These are phyloP conservation scores for Nothocercus nigrocapillus DNA, from an alignment of 2,113 vertebrate genomes.

Conservation along the genomic window DNA sequence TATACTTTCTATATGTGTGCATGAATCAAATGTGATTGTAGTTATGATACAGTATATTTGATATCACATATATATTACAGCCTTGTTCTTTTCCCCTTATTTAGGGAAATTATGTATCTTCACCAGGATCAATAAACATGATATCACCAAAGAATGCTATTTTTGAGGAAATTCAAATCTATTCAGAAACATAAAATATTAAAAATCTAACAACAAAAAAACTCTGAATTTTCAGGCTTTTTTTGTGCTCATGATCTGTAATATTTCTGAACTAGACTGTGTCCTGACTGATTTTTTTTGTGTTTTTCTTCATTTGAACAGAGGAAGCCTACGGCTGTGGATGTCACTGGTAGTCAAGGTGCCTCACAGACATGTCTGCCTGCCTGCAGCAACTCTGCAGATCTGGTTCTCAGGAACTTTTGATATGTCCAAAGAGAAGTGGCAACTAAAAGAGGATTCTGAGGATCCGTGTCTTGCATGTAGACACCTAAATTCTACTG, in stretches of 20 bases:
- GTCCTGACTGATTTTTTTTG: slow-evolving; percentile 44
- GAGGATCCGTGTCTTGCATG: background rate
- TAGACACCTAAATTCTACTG: slow-evolving; percentile 19
- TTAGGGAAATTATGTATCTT: background rate
- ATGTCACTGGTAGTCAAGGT: slow-evolving; percentile 69
- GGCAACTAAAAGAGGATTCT: background rate
- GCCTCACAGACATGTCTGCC: slow-evolving; percentile 46
- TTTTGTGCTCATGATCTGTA: background rate
- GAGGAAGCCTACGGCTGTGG: slow-evolving; percentile 54
- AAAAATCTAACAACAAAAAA: background rate
- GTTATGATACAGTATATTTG: background rate
- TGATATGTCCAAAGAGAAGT: slow-evolving; percentile 18
- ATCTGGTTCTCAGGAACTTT: background rate
- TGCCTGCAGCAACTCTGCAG: slow-evolving; percentile 61
- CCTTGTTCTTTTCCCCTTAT: background rate
- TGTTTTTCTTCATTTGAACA: slow-evolving; percentile 25
- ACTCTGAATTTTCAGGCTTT: background rate
- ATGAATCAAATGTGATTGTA: background rate
- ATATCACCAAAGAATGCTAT: background rate
- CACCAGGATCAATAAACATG: background rate
- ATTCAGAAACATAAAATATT: background rate
- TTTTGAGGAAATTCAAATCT: background rate
- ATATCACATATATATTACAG: background rate
- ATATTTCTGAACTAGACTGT: slow-evolving; percentile 24
- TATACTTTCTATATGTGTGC: background rate